These are phyloP conservation scores for Apis dorsata DNA, from an alignment of 1,140 invertebrate genomes.

Conservation along the genomic window DNA sequence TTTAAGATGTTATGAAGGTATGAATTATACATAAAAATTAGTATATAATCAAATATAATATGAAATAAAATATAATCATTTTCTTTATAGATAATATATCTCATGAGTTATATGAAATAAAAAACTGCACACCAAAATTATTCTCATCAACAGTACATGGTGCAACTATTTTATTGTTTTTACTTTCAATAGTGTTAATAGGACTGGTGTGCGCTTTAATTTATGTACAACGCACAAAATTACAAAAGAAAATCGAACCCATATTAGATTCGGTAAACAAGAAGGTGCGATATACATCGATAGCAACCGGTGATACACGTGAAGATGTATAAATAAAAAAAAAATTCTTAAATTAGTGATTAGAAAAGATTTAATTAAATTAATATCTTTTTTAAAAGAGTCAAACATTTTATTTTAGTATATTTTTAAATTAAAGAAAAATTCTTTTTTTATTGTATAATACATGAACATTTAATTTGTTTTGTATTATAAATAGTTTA, in stretches of 20 bases:
- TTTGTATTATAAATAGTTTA: background rate
- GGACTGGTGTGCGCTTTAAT: conserved; percentile 81
- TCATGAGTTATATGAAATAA: conserved; percentile 64
- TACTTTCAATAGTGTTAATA: conserved; percentile 81
- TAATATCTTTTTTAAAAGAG: background rate
- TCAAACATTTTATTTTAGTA: background rate
- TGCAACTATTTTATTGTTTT: conserved; percentile 81
- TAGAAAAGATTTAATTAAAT: background rate
- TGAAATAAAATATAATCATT: background rate
- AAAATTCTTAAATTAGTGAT: background rate
- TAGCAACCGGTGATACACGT: conserved; percentile 80
- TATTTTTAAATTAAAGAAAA: background rate
- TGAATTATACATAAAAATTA: background rate
- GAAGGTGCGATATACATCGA: conserved; percentile 88
- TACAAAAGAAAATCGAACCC: conserved; percentile 83
- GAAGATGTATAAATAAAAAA: conserved; percentile 65
- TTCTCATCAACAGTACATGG: conserved; percentile 74
- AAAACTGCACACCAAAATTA: conserved; percentile 65
- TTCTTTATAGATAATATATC: conserved; percentile 70
- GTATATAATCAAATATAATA: background rate
- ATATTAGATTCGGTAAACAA: conserved; percentile 84
- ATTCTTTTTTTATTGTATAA: conserved; percentile 23
- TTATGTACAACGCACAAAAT: conserved; percentile 82
- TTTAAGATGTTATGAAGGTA: conserved; percentile 78
- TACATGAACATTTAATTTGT: background rate